Conservation (phyloP, 1,140 invertebrate genomes). For the Drosophila yakuba region DNA sequence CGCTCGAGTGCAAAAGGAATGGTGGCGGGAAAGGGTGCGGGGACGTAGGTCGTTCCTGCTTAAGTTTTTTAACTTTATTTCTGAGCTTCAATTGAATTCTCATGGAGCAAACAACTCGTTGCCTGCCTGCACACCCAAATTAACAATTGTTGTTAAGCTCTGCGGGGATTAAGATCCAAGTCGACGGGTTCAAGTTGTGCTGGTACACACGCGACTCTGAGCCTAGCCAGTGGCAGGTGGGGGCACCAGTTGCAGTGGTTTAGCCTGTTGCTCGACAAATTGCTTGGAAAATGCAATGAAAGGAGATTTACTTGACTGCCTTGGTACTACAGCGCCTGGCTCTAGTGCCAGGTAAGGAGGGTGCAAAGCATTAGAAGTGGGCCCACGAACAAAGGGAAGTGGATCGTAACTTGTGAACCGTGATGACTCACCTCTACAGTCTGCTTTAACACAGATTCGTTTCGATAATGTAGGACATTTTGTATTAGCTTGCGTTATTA, state of each 20-base stretch:
- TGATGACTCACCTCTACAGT: background rate
- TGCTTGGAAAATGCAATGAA: slow-evolving; percentile 60
- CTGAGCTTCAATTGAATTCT: slow-evolving; percentile 46
- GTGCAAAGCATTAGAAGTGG: slow-evolving; percentile 6
- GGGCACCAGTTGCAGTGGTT: background rate
- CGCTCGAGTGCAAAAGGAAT: slow-evolving; percentile 30
- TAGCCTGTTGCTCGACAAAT: slow-evolving; percentile 55
- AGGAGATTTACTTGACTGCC: slow-evolving; percentile 18
- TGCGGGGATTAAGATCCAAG: slow-evolving; percentile 5
- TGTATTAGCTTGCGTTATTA: background rate
- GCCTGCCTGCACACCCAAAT: slow-evolving; percentile 27
- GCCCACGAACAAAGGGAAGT: background rate
- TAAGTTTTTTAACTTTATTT: slow-evolving; percentile 20
- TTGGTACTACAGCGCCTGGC: background rate
- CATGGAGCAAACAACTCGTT: slow-evolving; percentile 2
- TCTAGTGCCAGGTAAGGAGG: background rate
- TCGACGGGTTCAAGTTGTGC: slow-evolving; percentile 20
- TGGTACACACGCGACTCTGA: slow-evolving; percentile 2
- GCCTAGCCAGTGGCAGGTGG: background rate
- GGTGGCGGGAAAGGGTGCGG: slow-evolving; percentile 1
- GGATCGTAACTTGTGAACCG: background rate
- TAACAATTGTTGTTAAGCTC: slow-evolving; percentile 40
- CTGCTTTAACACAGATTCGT: background rate
- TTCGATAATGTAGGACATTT: background rate
- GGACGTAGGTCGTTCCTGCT: slow-evolving; percentile 1